A percentile compares a stretch with the other conserved stretches of the same genome.
phyloP scores from a whole-genome alignment of 2,113 vertebrate genomes.

The Himantopus leucocephalus region DNA sequence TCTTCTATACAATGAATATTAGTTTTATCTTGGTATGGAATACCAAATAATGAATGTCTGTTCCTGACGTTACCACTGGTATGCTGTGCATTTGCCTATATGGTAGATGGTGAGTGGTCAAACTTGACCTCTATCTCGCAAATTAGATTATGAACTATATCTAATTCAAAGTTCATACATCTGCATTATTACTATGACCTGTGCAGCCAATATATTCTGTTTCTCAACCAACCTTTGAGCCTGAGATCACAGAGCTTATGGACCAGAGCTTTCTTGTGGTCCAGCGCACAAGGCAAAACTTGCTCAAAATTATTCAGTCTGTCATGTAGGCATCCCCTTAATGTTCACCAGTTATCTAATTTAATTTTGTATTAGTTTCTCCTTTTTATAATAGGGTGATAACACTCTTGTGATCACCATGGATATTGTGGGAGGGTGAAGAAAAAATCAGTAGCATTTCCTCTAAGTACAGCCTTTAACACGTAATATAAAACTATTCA shows the following conservation, averaged over 20 bases:
- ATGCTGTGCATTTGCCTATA: not conserved
- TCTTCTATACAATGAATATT: not conserved
- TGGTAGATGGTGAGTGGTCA: not conserved
- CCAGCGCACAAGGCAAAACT: not conserved
- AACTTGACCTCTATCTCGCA: not conserved
- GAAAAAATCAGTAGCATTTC: not conserved
- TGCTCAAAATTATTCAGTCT: not conserved
- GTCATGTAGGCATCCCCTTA: not conserved
- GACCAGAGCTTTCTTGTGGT: not conserved
- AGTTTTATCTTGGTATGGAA: not conserved
- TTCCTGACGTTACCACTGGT: not conserved
- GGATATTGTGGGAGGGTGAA: not conserved
- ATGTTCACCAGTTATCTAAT: not conserved
- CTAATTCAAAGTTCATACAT: not conserved
- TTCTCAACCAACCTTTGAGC: not conserved
- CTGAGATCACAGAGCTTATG: not conserved
- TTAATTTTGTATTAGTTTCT: not conserved
- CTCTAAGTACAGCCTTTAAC: not conserved
- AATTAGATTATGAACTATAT: not conserved
- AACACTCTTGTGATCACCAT: not conserved
- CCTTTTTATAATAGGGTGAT: not conserved
- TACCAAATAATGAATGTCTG: not conserved
- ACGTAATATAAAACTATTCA: not conserved
- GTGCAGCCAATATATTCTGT: not conserved
- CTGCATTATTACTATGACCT: not conserved